Evolutionary conservation across 2,797 vertebrate species (phyloP), one percentile per base, ranked within the genome.

Genomic region (Heteromormyrus szaboi): DNA sequence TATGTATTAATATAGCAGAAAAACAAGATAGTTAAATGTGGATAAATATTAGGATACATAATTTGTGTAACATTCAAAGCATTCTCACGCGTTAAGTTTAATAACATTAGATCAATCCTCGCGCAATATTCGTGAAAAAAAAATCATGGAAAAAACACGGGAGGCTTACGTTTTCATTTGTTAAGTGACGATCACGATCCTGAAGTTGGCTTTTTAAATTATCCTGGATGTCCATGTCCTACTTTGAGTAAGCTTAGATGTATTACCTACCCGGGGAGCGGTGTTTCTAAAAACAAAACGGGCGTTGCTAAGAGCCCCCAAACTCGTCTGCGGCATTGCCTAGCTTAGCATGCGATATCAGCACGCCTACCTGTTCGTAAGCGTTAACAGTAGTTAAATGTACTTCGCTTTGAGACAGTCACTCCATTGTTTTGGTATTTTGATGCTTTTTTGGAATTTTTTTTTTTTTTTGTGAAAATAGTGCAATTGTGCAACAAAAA

Each of bases 201-300:
- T 91, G 84, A 44, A 92, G 89, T 19, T 90, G 53, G 87, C 91
- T 88, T 50, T 89, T 79, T 0, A 89, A 87, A 11, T 87, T 92
- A 2, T 87, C 86, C 41, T 89, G 90, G 0, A 86, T 51, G 44
- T 95, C 94, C 97, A 97, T 97, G 3, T 11, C 9, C 2, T 68
- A 17, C 1, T 46, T 84, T 48, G 41, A 19, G 44, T 85, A 76
- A 37, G 68, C 11, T 76, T 17, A 41, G 14, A 76, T 76, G 68
- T 9, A 76, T 17, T 41, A 37, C 12, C 22, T 14, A 62, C 9
- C 6, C 17, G 9, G 22, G 17, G 29, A 29, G 33, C 14, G n/a
- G 51, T 86, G 91, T 92, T 89, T 91, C 92, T 87, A 91, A 59
- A 89, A 93, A 92, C 93, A 93, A 89, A 76, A n/a, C 83, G 11